A percentile compares a stretch with the other conserved stretches of the same genome.
phyloP scores from a whole-genome alignment of 2,797 vertebrate genomes.

The Buphagus erythrorhynchus region DNA sequence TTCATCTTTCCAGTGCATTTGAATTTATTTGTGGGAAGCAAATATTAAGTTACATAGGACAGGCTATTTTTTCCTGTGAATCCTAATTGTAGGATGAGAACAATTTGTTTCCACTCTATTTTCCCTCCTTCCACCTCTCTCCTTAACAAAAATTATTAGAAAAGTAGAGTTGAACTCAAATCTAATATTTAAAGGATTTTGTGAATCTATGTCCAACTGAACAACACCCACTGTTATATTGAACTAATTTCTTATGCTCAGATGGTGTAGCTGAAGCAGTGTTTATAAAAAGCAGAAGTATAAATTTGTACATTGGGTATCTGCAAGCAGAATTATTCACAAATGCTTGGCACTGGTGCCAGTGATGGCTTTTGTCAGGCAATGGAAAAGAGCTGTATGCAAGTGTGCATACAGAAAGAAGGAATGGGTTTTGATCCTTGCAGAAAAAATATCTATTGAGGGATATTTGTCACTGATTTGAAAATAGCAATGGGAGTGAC shows the following conservation, averaged over 20 bases:
- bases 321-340: conserved; percentile 9
- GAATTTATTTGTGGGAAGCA: conserved; percentile 25
- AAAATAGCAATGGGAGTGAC: background rate
- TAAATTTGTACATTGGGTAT: background rate
- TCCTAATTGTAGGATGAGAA: background rate
- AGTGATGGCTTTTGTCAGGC: conserved; percentile 21
- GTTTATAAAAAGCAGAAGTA: conserved; percentile 29
- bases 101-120: background rate
- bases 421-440: background rate
- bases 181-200: background rate
- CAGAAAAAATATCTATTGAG: background rate
- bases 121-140: background rate
- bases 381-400: conserved; percentile 10
- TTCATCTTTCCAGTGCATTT: background rate
- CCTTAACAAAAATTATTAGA: background rate
- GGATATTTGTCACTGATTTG: conserved; percentile 28
- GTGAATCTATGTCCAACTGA: background rate
- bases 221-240: background rate
- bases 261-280: background rate
- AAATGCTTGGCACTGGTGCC: background rate
- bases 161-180: background rate
- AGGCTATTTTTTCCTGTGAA: background rate
- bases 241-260: conserved; percentile 23
- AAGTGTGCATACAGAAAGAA: background rate
- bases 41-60: conserved; percentile 13